phyloP scores from a whole-genome alignment of 2,888 invertebrate genomes.

The Fissipunctia ypsillon region DNA sequence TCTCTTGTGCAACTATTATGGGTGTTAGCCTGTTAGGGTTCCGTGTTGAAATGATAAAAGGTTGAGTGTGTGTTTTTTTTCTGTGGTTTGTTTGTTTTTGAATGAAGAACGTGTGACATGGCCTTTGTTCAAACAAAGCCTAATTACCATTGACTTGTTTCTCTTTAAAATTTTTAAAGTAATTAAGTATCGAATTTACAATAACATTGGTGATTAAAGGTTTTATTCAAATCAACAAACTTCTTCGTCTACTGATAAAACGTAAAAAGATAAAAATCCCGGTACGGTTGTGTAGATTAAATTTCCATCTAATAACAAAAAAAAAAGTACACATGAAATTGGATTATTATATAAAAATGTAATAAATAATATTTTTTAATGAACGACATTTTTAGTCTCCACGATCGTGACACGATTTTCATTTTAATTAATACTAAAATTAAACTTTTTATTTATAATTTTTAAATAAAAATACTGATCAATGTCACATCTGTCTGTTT shows the following conservation, averaged over 20 bases:
- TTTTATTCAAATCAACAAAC: background rate
- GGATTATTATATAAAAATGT: slow-evolving; percentile 10
- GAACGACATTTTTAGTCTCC: slow-evolving; percentile 21
- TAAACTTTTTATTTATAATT: background rate
- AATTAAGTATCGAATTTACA: no score
- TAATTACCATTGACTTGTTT: background rate
- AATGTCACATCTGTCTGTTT: background rate
- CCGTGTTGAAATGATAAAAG: slow-evolving; percentile 1
- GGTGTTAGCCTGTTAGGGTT: slow-evolving; percentile 32
- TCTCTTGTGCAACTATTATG: slow-evolving; percentile 51
- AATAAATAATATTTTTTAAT: background rate
- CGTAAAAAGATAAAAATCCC: no score
- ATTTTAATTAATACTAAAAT: no score
- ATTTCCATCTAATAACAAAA: background rate
- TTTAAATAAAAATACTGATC: background rate
- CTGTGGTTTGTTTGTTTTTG: background rate
- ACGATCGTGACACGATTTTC: slow-evolving; percentile 23
- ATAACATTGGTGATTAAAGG: background rate
- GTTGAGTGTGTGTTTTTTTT: background rate
- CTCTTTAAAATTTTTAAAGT: background rate
- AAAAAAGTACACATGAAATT: slow-evolving; percentile 4
- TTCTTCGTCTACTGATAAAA: background rate
- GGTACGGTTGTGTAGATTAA: no score
- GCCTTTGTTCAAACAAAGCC: background rate
- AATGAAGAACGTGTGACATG: background rate